phyloP scores from a whole-genome alignment of 2,797 vertebrate species.

The Lepilemur septentrionalis region DNA sequence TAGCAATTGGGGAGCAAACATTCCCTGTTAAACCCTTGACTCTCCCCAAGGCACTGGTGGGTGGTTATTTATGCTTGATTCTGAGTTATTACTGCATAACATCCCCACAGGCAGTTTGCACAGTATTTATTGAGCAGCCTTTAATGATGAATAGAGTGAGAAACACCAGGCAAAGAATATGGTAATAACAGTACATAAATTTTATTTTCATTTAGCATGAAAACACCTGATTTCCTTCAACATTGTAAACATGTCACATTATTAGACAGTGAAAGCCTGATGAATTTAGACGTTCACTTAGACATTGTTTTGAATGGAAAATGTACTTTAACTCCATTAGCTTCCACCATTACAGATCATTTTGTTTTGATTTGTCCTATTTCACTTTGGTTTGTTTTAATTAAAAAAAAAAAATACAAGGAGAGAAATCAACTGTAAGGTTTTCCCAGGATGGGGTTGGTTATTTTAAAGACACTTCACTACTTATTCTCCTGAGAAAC shows the following conservation, averaged over 20 bases:
- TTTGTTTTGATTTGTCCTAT: conserved; percentile 54
- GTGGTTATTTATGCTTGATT: conserved; percentile 73
- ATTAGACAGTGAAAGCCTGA: conserved; percentile 81
- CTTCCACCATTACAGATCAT: not conserved
- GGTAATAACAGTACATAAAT: conserved; percentile 86
- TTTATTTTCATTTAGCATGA: conserved; percentile 81
- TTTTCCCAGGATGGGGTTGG: conserved; percentile 46
- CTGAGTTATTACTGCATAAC: conserved; percentile 68
- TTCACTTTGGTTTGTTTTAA: conserved; percentile 35
- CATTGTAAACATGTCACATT: conserved; percentile 82
- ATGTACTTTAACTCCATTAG: conserved; percentile 35
- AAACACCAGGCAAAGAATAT: conserved; percentile 79
- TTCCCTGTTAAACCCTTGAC: not conserved
- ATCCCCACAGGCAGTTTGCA: conserved; percentile 64
- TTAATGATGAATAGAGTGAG: conserved; percentile 83
- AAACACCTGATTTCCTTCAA: conserved; percentile 86
- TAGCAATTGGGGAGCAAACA: not conserved
- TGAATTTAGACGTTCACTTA: conserved; percentile 78
- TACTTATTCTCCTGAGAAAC: conserved; percentile 56
- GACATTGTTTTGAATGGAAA: conserved; percentile 56
- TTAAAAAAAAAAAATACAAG: conserved; percentile 22
- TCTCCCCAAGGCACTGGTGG: not conserved
- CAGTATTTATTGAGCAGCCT: conserved; percentile 71
- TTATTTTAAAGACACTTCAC: conserved; percentile 57
- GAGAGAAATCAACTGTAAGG: conserved; percentile 29